Evolutionary conservation across 2,888 invertebrate genomes (phyloP).

Genomic region (Tiliacea aurago): DNA sequence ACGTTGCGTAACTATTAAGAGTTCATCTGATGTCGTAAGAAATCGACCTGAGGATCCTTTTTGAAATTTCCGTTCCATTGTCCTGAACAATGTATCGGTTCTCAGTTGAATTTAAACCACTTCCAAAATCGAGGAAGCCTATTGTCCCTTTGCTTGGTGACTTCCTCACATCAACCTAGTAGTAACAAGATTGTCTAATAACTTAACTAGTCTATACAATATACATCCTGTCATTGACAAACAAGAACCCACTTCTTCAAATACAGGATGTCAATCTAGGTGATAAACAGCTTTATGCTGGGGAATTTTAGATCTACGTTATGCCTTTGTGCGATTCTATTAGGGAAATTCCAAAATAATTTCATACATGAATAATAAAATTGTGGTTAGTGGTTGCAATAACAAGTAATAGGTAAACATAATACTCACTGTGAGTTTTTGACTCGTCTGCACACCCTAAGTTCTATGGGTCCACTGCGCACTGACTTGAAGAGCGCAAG

Average conservation of each 20-base stretch:
- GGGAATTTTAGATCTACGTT: background rate
- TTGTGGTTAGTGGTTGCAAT: slow-evolving; percentile 2
- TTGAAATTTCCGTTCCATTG: background rate
- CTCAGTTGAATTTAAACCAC: background rate
- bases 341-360: slow-evolving; percentile 17
- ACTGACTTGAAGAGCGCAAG: slow-evolving; percentile 95
- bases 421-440: slow-evolving; percentile 85
- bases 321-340: background rate
- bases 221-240: background rate
- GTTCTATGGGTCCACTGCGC: slow-evolving; percentile 93
- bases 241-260: background rate
- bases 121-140: background rate
- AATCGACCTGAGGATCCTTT: background rate
- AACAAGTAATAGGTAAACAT: background rate
- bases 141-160: background rate
- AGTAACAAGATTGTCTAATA: background rate
- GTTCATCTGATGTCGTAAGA: background rate
- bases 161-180: background rate
- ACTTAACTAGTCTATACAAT: background rate
- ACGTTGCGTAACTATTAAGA: background rate
- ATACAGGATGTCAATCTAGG: slow-evolving; percentile 13
- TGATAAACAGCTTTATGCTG: background rate
- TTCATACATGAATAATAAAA: slow-evolving; percentile 13
- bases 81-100: background rate
- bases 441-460: slow-evolving; percentile 93